Conservation (phyloP, 2,888 invertebrate genomes). For the Eupeodes luniger region DNA sequence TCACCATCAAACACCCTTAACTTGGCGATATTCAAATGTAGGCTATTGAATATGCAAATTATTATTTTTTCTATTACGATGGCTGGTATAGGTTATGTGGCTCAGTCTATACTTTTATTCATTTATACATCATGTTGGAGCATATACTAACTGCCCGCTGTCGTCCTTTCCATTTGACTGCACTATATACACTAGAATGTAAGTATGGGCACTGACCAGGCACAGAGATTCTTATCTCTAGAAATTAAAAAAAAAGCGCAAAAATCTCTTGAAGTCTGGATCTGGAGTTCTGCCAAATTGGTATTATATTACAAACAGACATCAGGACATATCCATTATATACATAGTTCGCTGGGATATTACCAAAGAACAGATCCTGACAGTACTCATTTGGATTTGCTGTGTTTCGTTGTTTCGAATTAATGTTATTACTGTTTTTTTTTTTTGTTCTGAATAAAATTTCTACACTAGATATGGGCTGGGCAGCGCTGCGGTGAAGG, state of each 20-base stretch:
- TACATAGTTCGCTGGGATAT: conserved; percentile 54
- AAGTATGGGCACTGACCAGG: conserved; percentile 33
- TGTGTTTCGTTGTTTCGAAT: conserved; percentile 73
- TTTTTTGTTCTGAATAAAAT: conserved; percentile 25
- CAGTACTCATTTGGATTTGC: conserved; percentile 68
- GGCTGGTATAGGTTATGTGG: not conserved
- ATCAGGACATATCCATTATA: conserved; percentile 71
- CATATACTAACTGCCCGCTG: conserved; percentile 48
- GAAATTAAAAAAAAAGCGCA: not conserved
- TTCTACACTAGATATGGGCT: conserved; percentile 1
- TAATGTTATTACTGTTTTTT: conserved; percentile 70
- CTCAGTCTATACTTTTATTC: conserved; percentile 1
- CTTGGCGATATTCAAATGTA: conserved; percentile 65
- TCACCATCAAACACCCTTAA: conserved; percentile 10
- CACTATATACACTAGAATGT: conserved; percentile 29
- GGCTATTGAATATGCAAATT: conserved; percentile 74
- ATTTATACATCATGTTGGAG: conserved; percentile 33
- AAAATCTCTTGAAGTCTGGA: conserved; percentile 57
- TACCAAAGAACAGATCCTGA: conserved; percentile 61
- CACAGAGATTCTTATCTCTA: conserved; percentile 48
- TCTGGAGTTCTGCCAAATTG: conserved; percentile 75
- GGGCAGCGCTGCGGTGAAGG: too few relatives aligned
- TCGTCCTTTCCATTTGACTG: conserved; percentile 65
- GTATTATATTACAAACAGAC: conserved; percentile 75
- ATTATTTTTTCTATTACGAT: conserved; percentile 22